Base-by-base conservation (phyloP, 2,113 vertebrate genomes). In the Collichthys lucidus region DNA sequence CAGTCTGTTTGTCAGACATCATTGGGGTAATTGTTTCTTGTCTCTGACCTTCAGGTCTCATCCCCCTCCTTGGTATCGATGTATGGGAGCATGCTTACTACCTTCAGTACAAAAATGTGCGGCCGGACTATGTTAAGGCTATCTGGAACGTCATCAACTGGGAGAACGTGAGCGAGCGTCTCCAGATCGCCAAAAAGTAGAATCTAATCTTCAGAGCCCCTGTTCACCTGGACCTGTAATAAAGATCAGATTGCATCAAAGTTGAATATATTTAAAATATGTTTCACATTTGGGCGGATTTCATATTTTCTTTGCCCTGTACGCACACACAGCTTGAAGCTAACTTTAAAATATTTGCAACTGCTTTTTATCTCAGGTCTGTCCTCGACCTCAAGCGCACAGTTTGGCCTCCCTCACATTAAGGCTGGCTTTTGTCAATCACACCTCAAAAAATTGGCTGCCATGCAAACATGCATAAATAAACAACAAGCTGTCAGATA, bases 61-160 rank as follows among this genome's bases (percentile, higher is more conserved):
- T 97, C 83, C 98, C 98, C 15, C 94, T 99, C n/a, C 93, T 99
- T 31, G 98, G 98, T 65, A 98, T 99, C 1, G 98, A 99, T 0
- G 98, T 99, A 15, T 99, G 98, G 98, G 98, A 99, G 82, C 98
- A 99, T 46, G 98, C 98, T 44, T 99, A 99, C 76, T 99, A 99
- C 83, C 96, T 99, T 72, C 98, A 99, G 77, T 99, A 99, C 93
- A 99, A 98, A 94, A 99, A 99, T 16, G 97, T 99, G 77, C 94
- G 98, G 22, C 98, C 97, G 0, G 98, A 99, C 90, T 99, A 99
- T 62, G 95, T 99, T 60, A 99, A 99, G 86, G 98, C 98, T 9
- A 98, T 99, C 86, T 99, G 98, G 98, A 99, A 97, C 68, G 95
- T 98, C 31, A 94, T 99, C 91, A 98, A 95, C 94, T 99, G 98